These are phyloP conservation scores for Geopemphigus sp. DNA, from an alignment of 1,140 invertebrate species.

Conservation along the genomic window DNA sequence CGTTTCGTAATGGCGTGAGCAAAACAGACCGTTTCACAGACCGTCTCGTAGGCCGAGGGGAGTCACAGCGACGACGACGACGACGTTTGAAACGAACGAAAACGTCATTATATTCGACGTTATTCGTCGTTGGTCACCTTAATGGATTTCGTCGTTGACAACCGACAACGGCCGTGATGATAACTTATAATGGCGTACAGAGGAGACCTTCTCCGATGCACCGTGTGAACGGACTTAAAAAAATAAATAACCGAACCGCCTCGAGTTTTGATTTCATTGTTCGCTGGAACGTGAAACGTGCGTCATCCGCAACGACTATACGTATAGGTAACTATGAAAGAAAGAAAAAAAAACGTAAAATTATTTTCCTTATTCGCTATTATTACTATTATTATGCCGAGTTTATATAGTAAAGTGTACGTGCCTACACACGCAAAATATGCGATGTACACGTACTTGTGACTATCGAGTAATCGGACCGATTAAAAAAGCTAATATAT, in stretches of 20 bases:
- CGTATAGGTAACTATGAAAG: not conserved
- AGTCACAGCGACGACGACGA: not conserved
- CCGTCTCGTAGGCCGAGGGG: too few species aligned
- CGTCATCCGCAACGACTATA: not conserved
- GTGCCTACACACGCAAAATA: not conserved
- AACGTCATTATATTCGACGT: not conserved
- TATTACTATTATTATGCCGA: not conserved
- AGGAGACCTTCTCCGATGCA: slow-evolving; percentile 2
- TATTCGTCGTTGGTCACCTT: not conserved
- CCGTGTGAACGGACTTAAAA: slow-evolving; percentile 28
- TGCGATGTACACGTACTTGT: not conserved
- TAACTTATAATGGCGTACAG: not conserved
- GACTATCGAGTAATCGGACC: not conserved
- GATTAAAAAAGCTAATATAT: not conserved
- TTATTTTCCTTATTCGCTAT: not conserved
- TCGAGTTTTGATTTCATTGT: slow-evolving; percentile 37
- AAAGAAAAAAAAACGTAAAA: not conserved
- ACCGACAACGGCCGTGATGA: not conserved
- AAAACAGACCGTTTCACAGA: too few species aligned
- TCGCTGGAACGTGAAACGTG: slow-evolving; percentile 27
- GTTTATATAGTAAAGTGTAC: too few species aligned
- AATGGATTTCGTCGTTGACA: not conserved
- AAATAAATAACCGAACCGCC: slow-evolving; percentile 30
- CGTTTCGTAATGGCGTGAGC: too few species aligned
- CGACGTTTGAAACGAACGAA: not conserved